Base-by-base conservation (phyloP, 2,797 vertebrate genomes). In the Chaetophractus vellerosus region DNA sequence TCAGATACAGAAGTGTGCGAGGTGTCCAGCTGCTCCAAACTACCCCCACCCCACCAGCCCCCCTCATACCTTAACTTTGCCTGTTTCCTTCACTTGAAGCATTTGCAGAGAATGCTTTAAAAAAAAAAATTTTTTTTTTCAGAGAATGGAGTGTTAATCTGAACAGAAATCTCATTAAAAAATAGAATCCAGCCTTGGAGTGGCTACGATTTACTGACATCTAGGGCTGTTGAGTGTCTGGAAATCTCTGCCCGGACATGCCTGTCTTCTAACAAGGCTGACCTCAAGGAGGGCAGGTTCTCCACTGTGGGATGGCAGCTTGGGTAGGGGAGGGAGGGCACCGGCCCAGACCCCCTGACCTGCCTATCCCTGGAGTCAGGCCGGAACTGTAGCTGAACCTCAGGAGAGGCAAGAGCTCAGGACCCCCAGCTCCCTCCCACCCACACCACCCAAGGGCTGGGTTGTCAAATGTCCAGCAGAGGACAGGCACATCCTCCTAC, bases 211-310 rank as follows among this genome's bases (percentile, higher is more conserved):
- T 38, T 80, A 55, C 86, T 95, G 78, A 88, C 75, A 82, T 72
- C 64, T 71, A 63, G 24, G 69, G 69, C 86, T 88, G 36, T 24
- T 74, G 18, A 9, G 55, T 18, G 93, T 91, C 95, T 98, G 55
- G 85, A 97, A 96, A 89, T 78, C 63, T 93, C 96, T 98, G 97
- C 96, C 97, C 91, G 45, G 97, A 86, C 98, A 98, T 98, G 98
- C 93, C 96, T 38, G 80, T 93, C 92, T 88, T 92, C n/a, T 61
- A 61, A 19, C 6, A 24, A 82, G 84, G 97, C 96, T 97, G 96
- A 97, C 95, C 97, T 96, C 94, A 10, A 88, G 19, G 82, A 92
- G 71, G 89, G 64, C 79, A 55, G 41, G 33, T 94, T 28, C 36
- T 68, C 52, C 21, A 0, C 78, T 24, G n/a, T 31, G 18, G n/a